Evolutionary conservation across 2,113 vertebrate genomes (phyloP).

Genomic region (Pica pica): DNA sequence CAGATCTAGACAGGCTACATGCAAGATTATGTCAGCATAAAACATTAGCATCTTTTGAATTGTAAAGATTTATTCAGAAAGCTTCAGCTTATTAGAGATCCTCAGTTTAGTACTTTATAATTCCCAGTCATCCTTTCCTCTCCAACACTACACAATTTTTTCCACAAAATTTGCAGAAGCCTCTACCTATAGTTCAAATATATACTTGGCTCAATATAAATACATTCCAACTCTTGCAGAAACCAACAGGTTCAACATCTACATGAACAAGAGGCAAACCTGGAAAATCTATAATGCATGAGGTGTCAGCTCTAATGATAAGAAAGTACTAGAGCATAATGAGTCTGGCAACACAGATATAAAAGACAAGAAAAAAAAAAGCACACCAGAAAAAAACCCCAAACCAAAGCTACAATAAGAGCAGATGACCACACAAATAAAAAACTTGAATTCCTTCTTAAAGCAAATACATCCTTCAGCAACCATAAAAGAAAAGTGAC

Average conservation of each 20-base stretch:
- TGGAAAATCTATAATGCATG: background rate
- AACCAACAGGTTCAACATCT: background rate
- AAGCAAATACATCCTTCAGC: background rate
- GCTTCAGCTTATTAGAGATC: background rate
- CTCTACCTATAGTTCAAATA: background rate
- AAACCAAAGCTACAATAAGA: background rate
- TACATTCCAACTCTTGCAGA: background rate
- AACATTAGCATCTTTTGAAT: background rate
- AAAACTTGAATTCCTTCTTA: background rate
- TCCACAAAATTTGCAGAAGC: background rate
- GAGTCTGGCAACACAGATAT: background rate
- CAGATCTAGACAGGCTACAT: background rate
- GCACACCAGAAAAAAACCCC: fast-evolving
- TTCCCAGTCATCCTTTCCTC: background rate
- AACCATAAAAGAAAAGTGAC: background rate
- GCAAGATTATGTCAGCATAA: background rate
- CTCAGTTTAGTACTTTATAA: background rate
- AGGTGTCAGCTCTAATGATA: background rate
- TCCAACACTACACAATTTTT: background rate
- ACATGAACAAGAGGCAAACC: background rate
- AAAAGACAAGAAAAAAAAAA: background rate
- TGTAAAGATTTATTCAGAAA: background rate
- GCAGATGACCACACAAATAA: background rate
- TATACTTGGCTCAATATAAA: background rate
- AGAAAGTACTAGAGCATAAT: background rate